phyloP scores from a whole-genome alignment of 2,888 invertebrate genomes.

The Drymonia ruficornis region DNA sequence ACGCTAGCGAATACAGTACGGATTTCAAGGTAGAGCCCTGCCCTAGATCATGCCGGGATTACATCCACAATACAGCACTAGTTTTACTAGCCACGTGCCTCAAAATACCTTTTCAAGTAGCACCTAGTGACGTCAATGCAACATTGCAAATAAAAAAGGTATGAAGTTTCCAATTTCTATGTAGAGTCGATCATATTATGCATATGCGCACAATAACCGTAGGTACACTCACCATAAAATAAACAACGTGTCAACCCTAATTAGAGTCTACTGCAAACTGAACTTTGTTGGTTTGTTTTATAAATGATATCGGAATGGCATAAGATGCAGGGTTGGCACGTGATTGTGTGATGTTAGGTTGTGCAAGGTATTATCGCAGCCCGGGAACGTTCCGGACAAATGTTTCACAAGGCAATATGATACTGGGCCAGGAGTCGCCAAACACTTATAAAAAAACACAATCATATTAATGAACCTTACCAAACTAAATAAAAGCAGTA shows the following conservation, averaged over 20 bases:
- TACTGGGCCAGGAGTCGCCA: constrained; percentile 58
- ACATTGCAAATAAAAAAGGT: constrained; percentile 26
- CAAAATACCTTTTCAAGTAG: constrained; percentile 2
- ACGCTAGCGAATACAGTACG: too few species aligned
- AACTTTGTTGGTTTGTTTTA: background rate
- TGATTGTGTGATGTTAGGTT: constrained; percentile 25
- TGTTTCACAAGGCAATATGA: constrained; percentile 77
- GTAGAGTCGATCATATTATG: constrained; percentile 25
- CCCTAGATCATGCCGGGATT: too few species aligned
- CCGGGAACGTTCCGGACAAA: constrained; percentile 67
- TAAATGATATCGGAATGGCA: constrained; percentile 6
- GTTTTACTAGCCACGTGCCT: constrained; percentile 4
- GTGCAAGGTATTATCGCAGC: constrained; percentile 57
- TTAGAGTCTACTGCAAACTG: background rate
- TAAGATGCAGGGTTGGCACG: constrained; percentile 10
- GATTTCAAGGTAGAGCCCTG: too few species aligned
- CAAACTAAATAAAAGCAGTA: too few species aligned
- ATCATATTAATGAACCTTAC: too few species aligned
- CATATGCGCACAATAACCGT: constrained; percentile 1
- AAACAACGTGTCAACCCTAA: background rate
- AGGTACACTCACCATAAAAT: background rate
- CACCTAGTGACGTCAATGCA: constrained; percentile 31
- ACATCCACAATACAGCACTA: background rate
- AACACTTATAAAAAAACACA: too few species aligned
- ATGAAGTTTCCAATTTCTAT: constrained; percentile 59